Percentiles rank a stretch among this genome's conserved stretches.
Evolutionary conservation across 2,797 vertebrate species (phyloP).

Genomic region (Alexandromys oeconomus): DNA sequence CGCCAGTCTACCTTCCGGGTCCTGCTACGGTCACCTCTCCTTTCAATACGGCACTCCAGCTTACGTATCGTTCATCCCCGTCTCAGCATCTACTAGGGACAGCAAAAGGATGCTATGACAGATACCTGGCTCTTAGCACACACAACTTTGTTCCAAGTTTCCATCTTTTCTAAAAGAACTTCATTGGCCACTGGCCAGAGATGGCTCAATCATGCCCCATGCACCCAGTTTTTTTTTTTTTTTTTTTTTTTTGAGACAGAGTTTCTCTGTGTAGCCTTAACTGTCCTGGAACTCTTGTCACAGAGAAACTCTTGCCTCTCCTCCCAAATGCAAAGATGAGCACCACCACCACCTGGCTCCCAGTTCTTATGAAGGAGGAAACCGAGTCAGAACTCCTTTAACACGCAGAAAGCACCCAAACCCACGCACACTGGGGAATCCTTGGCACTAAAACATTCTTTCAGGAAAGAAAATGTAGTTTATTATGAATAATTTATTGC

Average conservation of each 20-base stretch:
- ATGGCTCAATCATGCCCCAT: not conserved
- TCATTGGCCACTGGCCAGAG: not conserved
- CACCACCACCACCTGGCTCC: no score
- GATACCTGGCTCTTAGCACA: not conserved
- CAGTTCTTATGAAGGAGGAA: slow-evolving; percentile 6
- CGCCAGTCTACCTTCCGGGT: not conserved
- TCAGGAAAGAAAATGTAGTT: slow-evolving; percentile 59
- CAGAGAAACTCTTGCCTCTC: no score
- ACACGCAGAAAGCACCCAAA: not conserved
- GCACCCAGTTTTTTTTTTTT: not conserved
- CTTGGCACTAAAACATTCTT: slow-evolving; percentile 17
- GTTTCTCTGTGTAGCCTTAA: no score
- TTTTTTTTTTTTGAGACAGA: no score
- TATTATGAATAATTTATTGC: slow-evolving; percentile 73
- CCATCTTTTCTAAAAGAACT: not conserved
- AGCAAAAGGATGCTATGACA: not conserved
- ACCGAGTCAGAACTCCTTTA: not conserved
- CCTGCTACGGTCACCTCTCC: not conserved
- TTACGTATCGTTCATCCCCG: not conserved
- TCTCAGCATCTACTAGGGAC: not conserved
- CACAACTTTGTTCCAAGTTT: slow-evolving; percentile 12
- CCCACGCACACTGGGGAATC: not conserved
- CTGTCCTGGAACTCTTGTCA: no score
- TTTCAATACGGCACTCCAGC: not conserved
- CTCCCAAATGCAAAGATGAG: no score